These are phyloP conservation scores for Elachura formosa DNA, from an alignment of 2,113 vertebrate species.

Conservation along the genomic window DNA sequence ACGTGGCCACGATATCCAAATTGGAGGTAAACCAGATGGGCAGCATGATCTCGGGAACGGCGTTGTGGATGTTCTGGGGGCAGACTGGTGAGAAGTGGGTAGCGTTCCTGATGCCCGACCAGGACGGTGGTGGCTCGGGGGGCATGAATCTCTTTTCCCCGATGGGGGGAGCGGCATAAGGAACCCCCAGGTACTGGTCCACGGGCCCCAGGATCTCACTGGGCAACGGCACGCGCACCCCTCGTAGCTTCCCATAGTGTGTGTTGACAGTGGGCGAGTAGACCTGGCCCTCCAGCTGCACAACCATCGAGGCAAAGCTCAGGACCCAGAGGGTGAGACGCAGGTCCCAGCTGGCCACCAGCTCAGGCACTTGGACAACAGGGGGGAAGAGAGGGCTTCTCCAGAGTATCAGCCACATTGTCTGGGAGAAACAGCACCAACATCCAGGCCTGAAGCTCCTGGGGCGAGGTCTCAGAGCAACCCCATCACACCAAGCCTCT, in stretches of 20 bases:
- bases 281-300: slow-evolving; percentile 77
- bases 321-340: slow-evolving; percentile 83
- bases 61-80: slow-evolving; percentile 98
- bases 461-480: slow-evolving; percentile 52
- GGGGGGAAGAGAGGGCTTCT: slow-evolving; percentile 66
- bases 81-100: slow-evolving; percentile 97
- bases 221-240: slow-evolving; percentile 88
- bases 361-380: slow-evolving; percentile 71
- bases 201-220: slow-evolving; percentile 97
- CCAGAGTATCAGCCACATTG: slow-evolving; percentile 74
- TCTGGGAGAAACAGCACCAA: slow-evolving; percentile 67
- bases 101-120: slow-evolving; percentile 97
- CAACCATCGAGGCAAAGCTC: slow-evolving; percentile 78
- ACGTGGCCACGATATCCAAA: slow-evolving; percentile 96
- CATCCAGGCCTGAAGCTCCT: slow-evolving; percentile 71
- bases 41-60: slow-evolving; percentile 98
- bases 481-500: not conserved
- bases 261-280: slow-evolving; percentile 96
- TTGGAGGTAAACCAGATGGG: slow-evolving; percentile 99
- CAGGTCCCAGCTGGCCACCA: slow-evolving; percentile 71
- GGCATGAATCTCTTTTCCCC: slow-evolving; percentile 97
- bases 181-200: slow-evolving; percentile 85
- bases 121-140: slow-evolving; percentile 91
- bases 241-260: slow-evolving; percentile 94
- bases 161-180: slow-evolving; percentile 87